Evolutionary conservation across 1,140 invertebrate genomes (phyloP).

Genomic region (Micrasema minimum): DNA sequence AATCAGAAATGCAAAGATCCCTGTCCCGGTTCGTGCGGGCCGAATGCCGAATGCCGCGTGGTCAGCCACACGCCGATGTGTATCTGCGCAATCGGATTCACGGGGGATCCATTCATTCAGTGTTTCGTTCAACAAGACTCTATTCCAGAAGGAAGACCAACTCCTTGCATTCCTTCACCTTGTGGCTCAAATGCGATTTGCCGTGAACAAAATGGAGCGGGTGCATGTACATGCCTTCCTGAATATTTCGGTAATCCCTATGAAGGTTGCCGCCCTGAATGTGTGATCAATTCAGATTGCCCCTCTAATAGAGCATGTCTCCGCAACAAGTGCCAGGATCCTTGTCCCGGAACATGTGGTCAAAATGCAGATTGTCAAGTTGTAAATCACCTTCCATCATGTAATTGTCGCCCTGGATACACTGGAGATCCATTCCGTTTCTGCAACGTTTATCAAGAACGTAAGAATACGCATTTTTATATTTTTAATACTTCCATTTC

Average conservation of each 20-base stretch:
- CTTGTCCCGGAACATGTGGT: constrained; percentile 74
- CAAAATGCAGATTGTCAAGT: constrained; percentile 72
- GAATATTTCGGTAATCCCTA: constrained; percentile 73
- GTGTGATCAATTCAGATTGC: constrained; percentile 73
- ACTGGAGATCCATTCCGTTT: constrained; percentile 72
- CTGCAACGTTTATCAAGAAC: constrained; percentile 62
- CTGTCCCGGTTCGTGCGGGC: constrained; percentile 73
- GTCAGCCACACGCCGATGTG: constrained; percentile 75
- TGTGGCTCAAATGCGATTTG: constrained; percentile 75
- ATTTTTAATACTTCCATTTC: too few species aligned
- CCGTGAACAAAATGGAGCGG: constrained; percentile 67
- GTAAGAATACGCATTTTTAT: constrained; percentile 58
- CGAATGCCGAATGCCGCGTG: constrained; percentile 73
- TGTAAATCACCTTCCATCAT: constrained; percentile 69
- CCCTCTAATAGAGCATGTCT: constrained; percentile 70
- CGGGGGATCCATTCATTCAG: constrained; percentile 70
- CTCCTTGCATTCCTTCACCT: constrained; percentile 70
- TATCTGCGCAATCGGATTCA: constrained; percentile 69
- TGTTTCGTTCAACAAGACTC: constrained; percentile 61
- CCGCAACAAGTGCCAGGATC: constrained; percentile 72
- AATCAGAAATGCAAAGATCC: constrained; percentile 77
- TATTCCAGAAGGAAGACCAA: constrained; percentile 57
- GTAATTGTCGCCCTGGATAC: constrained; percentile 69
- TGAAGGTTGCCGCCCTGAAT: constrained; percentile 74
- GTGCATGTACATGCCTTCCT: constrained; percentile 71